These are phyloP conservation scores for Malacoctenus gilli DNA, from an alignment of 2,797 vertebrate genomes.

Conservation along the genomic window DNA sequence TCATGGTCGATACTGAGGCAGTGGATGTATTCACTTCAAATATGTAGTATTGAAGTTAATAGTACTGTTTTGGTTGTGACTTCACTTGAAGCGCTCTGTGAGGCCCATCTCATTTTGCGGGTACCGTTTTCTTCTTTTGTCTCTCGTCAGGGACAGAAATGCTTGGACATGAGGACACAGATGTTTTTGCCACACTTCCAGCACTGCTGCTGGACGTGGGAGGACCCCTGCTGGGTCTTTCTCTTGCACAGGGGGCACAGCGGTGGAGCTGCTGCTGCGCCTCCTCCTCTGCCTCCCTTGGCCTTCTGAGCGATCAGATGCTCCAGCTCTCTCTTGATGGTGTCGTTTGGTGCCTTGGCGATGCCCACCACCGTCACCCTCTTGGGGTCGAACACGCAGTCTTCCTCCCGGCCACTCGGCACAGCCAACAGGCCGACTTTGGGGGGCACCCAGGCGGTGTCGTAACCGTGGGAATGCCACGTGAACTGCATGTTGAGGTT, in stretches of 20 bases:
- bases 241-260: conserved; percentile 70
- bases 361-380: conserved; percentile 63
- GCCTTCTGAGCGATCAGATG: conserved; percentile 54
- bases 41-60: no score
- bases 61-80: no score
- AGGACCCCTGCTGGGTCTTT: conserved; percentile 37
- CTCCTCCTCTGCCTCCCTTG: not conserved
- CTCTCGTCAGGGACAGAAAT: conserved; percentile 46
- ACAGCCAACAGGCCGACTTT: conserved; percentile 65
- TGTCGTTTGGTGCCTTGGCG: conserved; percentile 53
- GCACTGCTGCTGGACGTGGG: conserved; percentile 55
- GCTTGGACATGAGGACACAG: conserved; percentile 62
- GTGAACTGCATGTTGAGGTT: conserved; percentile 68
- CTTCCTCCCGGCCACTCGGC: conserved; percentile 73
- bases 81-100: no score
- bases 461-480: conserved; percentile 67
- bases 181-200: conserved; percentile 67
- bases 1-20: no score
- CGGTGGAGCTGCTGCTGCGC: not conserved
- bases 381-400: conserved; percentile 78
- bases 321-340: conserved; percentile 53
- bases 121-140: not conserved
- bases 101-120: not conserved
- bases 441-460: conserved; percentile 82
- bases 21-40: no score